Percentiles rank a stretch among this genome's conserved stretches.
Conservation (phyloP, 2,797 vertebrate species). For the Leucoraja ocellata region DNA sequence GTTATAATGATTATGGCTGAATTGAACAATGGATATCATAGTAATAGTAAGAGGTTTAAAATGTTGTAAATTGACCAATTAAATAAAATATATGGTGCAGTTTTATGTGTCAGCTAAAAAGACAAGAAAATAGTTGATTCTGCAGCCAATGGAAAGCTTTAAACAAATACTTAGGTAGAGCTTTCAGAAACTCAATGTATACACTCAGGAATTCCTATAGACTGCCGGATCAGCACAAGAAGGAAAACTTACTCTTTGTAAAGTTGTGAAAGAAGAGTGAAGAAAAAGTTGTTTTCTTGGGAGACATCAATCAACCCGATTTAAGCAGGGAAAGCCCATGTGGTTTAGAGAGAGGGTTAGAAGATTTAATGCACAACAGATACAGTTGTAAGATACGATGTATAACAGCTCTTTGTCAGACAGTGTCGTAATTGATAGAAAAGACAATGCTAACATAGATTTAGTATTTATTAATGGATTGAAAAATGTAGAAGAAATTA, state of each 20-base stretch:
- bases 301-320: background rate
- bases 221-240: background rate
- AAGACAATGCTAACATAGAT: background rate
- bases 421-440: background rate
- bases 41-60: background rate
- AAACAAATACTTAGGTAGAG: background rate
- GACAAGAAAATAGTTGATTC: background rate
- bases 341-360: background rate
- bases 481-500: background rate
- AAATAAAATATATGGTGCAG: background rate
- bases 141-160: background rate
- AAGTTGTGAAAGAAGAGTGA: background rate
- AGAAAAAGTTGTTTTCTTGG: background rate
- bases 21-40: background rate
- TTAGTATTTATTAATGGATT: background rate
- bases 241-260: background rate
- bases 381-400: background rate
- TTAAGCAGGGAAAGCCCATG: background rate
- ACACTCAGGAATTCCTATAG: background rate
- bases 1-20: background rate
- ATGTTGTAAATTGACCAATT: background rate
- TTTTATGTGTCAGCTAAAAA: background rate
- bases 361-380: background rate
- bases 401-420: background rate
- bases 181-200: background rate